These are phyloP conservation scores for Pilophorus perplexus DNA, from an alignment of 2,888 invertebrate genomes.

Conservation along the genomic window DNA sequence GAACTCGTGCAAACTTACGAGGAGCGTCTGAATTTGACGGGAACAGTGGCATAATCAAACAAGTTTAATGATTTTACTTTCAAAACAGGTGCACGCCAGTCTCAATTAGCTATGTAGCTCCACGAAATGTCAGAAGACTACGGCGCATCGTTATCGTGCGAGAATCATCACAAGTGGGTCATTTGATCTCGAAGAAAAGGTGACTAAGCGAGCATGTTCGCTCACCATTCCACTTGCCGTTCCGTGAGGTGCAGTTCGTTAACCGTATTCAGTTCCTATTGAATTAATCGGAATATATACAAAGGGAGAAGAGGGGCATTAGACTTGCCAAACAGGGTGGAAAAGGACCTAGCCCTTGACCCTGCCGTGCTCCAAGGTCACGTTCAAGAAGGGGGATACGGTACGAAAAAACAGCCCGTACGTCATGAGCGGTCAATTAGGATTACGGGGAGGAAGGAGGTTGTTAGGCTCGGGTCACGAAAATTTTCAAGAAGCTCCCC, in stretches of 20 bases:
- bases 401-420: too few relatives aligned
- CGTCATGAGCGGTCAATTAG: constrained; percentile 30
- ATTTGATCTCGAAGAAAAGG: constrained; percentile 16
- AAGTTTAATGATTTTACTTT: too few relatives aligned
- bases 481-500: constrained; percentile 13
- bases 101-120: too few relatives aligned
- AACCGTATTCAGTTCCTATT: constrained; percentile 28
- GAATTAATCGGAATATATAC: constrained; percentile 24
- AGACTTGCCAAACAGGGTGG: constrained; percentile 25
- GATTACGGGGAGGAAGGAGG: neutral
- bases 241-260: constrained; percentile 25
- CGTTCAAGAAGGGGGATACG: neutral
- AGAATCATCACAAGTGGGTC: constrained; percentile 2
- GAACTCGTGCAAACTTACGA: too few relatives aligned
- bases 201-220: constrained; percentile 19
- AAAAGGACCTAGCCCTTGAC: constrained; percentile 13
- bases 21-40: too few relatives aligned
- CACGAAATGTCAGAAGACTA: constrained; percentile 18
- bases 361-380: constrained; percentile 18
- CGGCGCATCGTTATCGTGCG: too few relatives aligned
- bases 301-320: constrained; percentile 13
- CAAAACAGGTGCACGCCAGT: too few relatives aligned
- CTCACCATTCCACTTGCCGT: constrained; percentile 10
- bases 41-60: too few relatives aligned
- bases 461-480: constrained; percentile 15